Base-by-base conservation (phyloP, 2,888 invertebrate genomes). In the Hedychridium roseum region DNA sequence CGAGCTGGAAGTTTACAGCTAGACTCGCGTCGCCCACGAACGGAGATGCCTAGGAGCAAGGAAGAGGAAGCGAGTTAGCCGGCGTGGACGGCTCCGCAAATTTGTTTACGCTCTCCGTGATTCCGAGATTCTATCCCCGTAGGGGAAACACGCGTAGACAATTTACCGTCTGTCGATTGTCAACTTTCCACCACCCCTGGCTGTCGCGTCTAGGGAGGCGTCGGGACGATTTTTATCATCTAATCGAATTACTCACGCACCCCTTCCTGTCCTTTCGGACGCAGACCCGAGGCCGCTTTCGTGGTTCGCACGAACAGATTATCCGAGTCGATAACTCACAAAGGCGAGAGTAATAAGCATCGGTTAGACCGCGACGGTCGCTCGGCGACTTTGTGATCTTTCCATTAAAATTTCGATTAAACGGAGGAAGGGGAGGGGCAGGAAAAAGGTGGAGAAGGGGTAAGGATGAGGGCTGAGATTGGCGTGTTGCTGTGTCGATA, bases 321-420 rank as follows among this genome's bases (percentile, higher is more conserved):
- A 35, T 35, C 9, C 26, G 26, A 37, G 14, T 15, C 14, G 23
- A 11, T 12, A 36, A 21, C 5, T 11, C 36, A n/a, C 36, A 16
- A 36, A 36, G 20, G 20, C 3, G 36, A 6, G 2, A 1, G 20
- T 20, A 20, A 37, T 18, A 18, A 7, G 23, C n/a, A 35, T 20
- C 21, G 20, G 30, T n/a, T n/a, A 28, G 35, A 16, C 20, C 28
- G 15, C 28, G 26, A 20, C n/a, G n/a, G 21, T 17, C 16, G 36
- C 9, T n/a, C 43, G 32, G 26, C 38, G 44, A 45, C 60, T 57
- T 53, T 64, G 68, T 66, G 60, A 57, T 68, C 62, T 68, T 68
- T 70, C 61, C 66, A 70, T 70, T 68, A 70, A 68, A 70, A 66
- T 62, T 68, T 68, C 62, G 59, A 67, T 68, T 58, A 66, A 55